Percentiles rank a stretch among this genome's conserved stretches.
phyloP scores from a whole-genome alignment of 2,797 vertebrate species.

The Hephaestus fuliginosus region DNA sequence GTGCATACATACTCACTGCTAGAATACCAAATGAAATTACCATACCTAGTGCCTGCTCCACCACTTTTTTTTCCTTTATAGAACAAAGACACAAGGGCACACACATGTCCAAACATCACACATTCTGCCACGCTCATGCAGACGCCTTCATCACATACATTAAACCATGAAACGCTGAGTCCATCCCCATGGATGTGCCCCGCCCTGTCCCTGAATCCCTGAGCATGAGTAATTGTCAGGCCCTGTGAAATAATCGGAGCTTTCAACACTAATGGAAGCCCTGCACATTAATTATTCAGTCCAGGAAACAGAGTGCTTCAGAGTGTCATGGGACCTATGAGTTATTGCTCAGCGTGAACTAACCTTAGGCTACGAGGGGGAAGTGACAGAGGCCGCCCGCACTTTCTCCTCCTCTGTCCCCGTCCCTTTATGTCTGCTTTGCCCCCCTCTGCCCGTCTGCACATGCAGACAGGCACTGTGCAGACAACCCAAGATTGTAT shows the following conservation, averaged over 20 bases:
- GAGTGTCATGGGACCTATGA: conserved; percentile 78
- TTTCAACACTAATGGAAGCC: conserved; percentile 86
- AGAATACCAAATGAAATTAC: conserved; percentile 42
- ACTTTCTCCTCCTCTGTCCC: conserved; percentile 66
- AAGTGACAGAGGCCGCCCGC: conserved; percentile 66
- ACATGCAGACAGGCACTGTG: conserved; percentile 65
- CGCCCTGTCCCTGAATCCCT: conserved; percentile 59
- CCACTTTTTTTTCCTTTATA: neutral
- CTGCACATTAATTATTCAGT: conserved; percentile 87
- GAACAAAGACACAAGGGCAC: conserved; percentile 11
- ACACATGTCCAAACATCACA: conserved; percentile 29
- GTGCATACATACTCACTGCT: conserved; percentile 30
- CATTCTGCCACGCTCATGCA: neutral
- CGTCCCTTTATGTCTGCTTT: conserved; percentile 43
- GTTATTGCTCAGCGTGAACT: conserved; percentile 77
- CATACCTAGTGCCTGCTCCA: conserved; percentile 10
- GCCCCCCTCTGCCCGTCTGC: conserved; percentile 59
- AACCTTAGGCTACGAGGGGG: conserved; percentile 65
- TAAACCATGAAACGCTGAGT: conserved; percentile 47
- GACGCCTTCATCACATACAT: conserved; percentile 45
- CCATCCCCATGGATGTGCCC: conserved; percentile 53
- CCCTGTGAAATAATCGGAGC: conserved; percentile 81
- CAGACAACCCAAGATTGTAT: conserved; percentile 62
- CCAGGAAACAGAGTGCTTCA: conserved; percentile 81
- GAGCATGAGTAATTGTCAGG: conserved; percentile 79